Base-by-base conservation (phyloP, 2,888 invertebrate genomes). In the Drosophila fulvimacula region DNA sequence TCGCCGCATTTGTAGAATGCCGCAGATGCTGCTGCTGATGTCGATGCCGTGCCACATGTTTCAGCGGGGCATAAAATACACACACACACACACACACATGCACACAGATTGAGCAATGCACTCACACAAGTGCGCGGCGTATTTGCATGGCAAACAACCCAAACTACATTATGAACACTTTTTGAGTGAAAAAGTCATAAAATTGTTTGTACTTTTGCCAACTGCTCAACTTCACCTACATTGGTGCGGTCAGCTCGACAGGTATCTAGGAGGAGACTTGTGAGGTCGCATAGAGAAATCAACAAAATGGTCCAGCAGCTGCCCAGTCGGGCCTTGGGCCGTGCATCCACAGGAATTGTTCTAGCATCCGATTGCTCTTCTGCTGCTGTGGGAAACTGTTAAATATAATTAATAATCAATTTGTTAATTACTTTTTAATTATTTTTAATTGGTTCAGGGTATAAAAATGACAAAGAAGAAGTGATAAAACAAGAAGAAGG, bases 221-320 rank as follows among this genome's bases (percentile, higher is more conserved):
- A 15, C 30, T 21, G 11, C 24, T 11, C 11, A 60, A 87, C 84
- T n/a, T 88, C 59, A 84, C 84, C 84, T 53, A 84, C 84, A 66
- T 89, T 85, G 24, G 90, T 85, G 5, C 88, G 60, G 36, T 85
- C 89, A 1, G 75, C 59, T 13, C 48, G 59, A 56, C 71, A 72
- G 56, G 41, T 69, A n/a, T n/a, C n/a, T n/a, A n/a, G 30, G 3
- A 67, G 48, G 56, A 71, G 64, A 46, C 48, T 42, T 15, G 34
- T 51, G 55, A 53, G 58, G 46, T 62, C 32, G 67, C 74, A 72
- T 32, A 76, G 39, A 32, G 53, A 59, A 52, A 85, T 63, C 69
- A 79, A 36, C 52, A 19, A 41, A 39, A 57, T 49, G 56, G 24
- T 55, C 69, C 68, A 69, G n/a, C n/a, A n/a, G 32, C 4, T 39